Percentiles rank a stretch among this genome's conserved stretches.
phyloP scores from a whole-genome alignment of 2,797 vertebrate genomes.

The Diceros bicornis region DNA sequence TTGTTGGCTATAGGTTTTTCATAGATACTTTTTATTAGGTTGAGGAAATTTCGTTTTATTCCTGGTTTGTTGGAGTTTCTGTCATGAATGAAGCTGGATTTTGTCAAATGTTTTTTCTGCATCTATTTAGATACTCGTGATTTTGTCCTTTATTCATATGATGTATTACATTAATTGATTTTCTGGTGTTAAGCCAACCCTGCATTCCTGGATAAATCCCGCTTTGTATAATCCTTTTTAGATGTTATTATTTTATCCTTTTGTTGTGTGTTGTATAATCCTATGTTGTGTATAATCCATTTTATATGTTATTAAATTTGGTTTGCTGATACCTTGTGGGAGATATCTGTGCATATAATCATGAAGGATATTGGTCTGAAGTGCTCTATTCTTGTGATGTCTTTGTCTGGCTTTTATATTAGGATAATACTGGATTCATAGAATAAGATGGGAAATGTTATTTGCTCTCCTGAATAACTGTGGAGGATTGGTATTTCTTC shows the following conservation, averaged over 20 bases:
- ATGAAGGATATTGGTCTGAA: not conserved
- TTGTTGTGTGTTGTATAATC: not conserved
- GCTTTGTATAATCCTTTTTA: not conserved
- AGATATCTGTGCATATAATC: not conserved
- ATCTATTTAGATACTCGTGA: not conserved
- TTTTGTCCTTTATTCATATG: not conserved
- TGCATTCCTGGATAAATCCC: conserved; percentile 4
- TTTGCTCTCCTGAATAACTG: not conserved
- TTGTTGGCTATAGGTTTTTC: not conserved
- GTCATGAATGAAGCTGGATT: not conserved
- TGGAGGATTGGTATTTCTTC: not conserved
- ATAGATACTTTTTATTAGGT: not conserved
- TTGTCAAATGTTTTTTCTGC: not conserved
- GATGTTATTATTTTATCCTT: not conserved
- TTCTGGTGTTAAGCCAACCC: conserved; percentile 22
- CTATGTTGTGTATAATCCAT: not conserved
- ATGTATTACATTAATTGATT: not conserved
- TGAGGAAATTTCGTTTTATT: not conserved
- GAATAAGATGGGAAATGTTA: not conserved
- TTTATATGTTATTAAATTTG: conserved; percentile 13
- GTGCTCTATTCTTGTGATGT: not conserved
- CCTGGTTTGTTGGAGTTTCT: not conserved
- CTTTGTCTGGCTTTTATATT: conserved; percentile 14
- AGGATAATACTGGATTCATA: not conserved
- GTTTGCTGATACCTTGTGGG: conserved; percentile 1